Conservation (phyloP, 2,113 vertebrate genomes). For the Brachionichthys hirsutus region DNA sequence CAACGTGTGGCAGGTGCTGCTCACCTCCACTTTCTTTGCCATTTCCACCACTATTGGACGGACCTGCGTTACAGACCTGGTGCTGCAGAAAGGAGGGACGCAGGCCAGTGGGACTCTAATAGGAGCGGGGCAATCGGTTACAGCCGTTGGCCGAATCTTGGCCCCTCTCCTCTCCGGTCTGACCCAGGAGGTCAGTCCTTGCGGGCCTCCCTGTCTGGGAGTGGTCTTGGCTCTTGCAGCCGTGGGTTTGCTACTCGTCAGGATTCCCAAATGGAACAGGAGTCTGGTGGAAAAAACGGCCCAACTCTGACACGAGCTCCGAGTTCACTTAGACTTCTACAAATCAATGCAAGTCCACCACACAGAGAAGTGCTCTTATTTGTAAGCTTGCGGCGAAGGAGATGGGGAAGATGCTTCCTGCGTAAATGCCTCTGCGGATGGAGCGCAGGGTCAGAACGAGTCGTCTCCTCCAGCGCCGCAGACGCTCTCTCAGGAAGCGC, state of each 20-base stretch:
- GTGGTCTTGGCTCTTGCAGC: conserved; percentile 82
- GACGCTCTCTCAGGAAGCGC: conserved; percentile 7
- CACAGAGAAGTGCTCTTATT: conserved; percentile 40
- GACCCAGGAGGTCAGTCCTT: conserved; percentile 90
- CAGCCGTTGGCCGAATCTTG: conserved; percentile 86
- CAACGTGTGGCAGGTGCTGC: conserved; percentile 79
- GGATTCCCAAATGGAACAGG: conserved; percentile 72
- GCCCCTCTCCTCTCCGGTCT: conserved; percentile 90
- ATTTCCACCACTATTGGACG: conserved; percentile 90
- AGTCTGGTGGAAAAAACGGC: conserved; percentile 42
- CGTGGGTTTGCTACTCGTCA: conserved; percentile 74
- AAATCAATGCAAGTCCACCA: background rate
- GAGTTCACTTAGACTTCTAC: background rate
- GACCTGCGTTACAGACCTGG: conserved; percentile 89
- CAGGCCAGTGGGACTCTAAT: conserved; percentile 87
- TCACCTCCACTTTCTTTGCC: conserved; percentile 86
- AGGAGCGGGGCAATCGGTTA: conserved; percentile 92
- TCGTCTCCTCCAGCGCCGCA: conserved; percentile 22
- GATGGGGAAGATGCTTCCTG: conserved; percentile 3
- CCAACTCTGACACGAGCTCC: conserved; percentile 31
- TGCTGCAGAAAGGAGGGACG: conserved; percentile 80
- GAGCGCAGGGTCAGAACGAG: conserved; percentile 1
- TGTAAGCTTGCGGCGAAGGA: conserved; percentile 13
- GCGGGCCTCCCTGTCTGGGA: conserved; percentile 87
- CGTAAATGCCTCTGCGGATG: background rate